Evolutionary conservation across 1,140 invertebrate genomes (phyloP).

Genomic region (Macrocentrus cingulum): DNA sequence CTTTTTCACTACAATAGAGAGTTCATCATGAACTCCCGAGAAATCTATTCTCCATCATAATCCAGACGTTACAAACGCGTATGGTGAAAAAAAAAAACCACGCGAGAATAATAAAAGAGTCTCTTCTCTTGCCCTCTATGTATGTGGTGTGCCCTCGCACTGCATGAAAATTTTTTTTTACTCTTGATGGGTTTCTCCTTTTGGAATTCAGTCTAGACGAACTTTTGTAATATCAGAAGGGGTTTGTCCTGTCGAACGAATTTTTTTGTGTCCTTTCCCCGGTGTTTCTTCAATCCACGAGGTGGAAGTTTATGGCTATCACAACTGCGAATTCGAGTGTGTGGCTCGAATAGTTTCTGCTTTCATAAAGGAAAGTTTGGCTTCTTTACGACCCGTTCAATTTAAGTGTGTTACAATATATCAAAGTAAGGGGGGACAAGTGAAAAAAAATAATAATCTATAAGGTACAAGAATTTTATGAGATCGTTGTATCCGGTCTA

Average conservation of each 20-base stretch:
- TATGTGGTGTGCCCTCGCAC: neutral
- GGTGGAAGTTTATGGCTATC: neutral
- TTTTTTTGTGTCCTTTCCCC: neutral
- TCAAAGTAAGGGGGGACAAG: neutral
- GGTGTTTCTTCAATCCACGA: neutral
- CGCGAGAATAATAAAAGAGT: slow-evolving; percentile 15
- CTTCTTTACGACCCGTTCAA: slow-evolving; percentile 1
- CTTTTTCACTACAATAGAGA: neutral
- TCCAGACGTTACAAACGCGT: neutral
- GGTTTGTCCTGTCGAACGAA: slow-evolving; percentile 26
- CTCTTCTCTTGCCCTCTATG: too few species aligned
- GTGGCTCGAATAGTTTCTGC: neutral
- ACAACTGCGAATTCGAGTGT: slow-evolving; percentile 1
- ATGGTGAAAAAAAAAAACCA: neutral
- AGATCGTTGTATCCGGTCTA: slow-evolving; percentile 3
- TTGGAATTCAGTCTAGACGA: slow-evolving; percentile 42
- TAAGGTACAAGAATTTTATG: neutral
- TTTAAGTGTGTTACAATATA: slow-evolving; percentile 12
- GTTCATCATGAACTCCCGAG: neutral
- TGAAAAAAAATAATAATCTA: slow-evolving; percentile 6
- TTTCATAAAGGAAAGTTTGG: neutral
- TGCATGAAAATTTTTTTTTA: slow-evolving; percentile 8
- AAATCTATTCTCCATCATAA: slow-evolving; percentile 1
- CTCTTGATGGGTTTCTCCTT: slow-evolving; percentile 6
- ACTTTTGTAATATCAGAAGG: slow-evolving; percentile 39